A percentile compares a stretch with the other conserved stretches of the same genome.
Evolutionary conservation across 2,113 vertebrate genomes (phyloP).

Genomic region (Takifugu bimaculatus): DNA sequence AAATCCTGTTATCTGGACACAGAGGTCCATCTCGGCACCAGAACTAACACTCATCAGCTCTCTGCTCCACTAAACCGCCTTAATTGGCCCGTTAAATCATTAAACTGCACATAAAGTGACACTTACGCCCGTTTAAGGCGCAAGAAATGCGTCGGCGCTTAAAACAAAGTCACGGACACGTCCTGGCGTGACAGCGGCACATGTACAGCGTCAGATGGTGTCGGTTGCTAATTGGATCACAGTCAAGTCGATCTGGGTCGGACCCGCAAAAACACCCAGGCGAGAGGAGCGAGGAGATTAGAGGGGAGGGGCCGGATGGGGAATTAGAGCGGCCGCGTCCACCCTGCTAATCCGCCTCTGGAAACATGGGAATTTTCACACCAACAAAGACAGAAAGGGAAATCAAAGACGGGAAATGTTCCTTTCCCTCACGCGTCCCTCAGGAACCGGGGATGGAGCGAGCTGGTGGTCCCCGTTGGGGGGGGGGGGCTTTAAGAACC

Average conservation of each 20-base stretch:
- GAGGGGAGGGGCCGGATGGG: slow-evolving; percentile 38
- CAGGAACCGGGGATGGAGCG: background rate
- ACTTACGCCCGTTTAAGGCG: background rate
- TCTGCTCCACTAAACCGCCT: slow-evolving; percentile 2
- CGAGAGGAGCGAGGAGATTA: slow-evolving; percentile 48
- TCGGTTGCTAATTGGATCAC: slow-evolving; percentile 65
- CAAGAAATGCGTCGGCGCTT: background rate
- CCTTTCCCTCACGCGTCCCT: slow-evolving; percentile 29
- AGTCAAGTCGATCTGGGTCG: slow-evolving; percentile 53
- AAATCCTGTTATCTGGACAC: slow-evolving; percentile 59
- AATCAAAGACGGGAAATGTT: slow-evolving; percentile 38
- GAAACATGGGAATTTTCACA: slow-evolving; percentile 50
- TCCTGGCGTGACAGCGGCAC: slow-evolving; percentile 13
- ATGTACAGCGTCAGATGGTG: slow-evolving; percentile 38
- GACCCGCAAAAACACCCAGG: slow-evolving; percentile 53
- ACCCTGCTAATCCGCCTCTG: slow-evolving; percentile 34
- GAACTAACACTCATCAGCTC: slow-evolving; percentile 28
- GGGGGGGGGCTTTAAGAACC: slow-evolving; percentile 44
- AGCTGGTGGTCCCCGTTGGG: slow-evolving; percentile 49
- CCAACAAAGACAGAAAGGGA: slow-evolving; percentile 33
- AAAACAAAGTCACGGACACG: background rate
- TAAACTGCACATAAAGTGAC: slow-evolving; percentile 1
- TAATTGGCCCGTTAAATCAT: slow-evolving; percentile 3
- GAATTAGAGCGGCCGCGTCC: slow-evolving; percentile 45
- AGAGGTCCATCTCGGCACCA: slow-evolving; percentile 35